Percentiles rank a stretch among this genome's conserved stretches.
These are phyloP conservation scores for Periophthalmus modestus DNA, from an alignment of 2,113 vertebrate genomes.

Conservation along the genomic window DNA sequence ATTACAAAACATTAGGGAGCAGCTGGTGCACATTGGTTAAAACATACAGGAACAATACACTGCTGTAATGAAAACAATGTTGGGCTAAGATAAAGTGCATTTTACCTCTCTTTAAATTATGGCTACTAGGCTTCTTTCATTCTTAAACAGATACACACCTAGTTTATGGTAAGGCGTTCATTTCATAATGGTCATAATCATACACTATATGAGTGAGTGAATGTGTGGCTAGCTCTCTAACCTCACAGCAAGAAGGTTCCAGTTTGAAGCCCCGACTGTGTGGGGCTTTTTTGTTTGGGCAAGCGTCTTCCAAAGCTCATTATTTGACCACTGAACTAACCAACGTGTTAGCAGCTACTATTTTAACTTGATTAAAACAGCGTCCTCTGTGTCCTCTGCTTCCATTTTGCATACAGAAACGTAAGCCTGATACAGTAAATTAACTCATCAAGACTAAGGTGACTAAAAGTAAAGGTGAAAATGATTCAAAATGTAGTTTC, in stretches of 20 bases:
- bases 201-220: neutral
- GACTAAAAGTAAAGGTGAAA: too few species aligned
- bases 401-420: neutral
- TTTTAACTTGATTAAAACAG: neutral
- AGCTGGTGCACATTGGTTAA: constrained; percentile 6
- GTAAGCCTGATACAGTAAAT: too few species aligned
- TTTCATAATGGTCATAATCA: neutral
- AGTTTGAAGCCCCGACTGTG: neutral
- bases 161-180: too few species aligned
- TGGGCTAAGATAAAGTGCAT: neutral
- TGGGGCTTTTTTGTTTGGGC: neutral
- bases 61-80: neutral
- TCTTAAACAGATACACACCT: neutral
- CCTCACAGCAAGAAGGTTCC: neutral
- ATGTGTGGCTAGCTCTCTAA: neutral
- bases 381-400: neutral
- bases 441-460: too few species aligned
- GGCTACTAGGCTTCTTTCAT: neutral
- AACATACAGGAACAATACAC: neutral
- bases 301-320: neutral
- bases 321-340: neutral
- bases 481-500: too few species aligned
- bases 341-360: neutral
- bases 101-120: neutral
- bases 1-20: constrained; percentile 8